phyloP scores from a whole-genome alignment of 2,888 invertebrate genomes.

The Apamea anceps region DNA sequence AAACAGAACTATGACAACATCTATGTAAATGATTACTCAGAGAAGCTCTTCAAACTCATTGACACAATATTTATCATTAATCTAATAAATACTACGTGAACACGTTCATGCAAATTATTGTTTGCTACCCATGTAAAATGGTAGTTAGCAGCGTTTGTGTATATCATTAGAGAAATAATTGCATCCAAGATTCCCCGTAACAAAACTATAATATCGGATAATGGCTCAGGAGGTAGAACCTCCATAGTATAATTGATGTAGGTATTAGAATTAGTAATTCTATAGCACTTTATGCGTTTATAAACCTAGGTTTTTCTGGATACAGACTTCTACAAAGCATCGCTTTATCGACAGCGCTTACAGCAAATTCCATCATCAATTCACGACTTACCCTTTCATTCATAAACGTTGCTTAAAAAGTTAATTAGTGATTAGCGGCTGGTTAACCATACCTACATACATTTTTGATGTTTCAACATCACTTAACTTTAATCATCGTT shows the following conservation, averaged over 20 bases:
- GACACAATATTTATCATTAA: background rate
- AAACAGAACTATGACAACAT: background rate
- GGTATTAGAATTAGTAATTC: background rate
- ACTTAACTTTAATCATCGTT: no score
- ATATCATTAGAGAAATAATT: slow-evolving; percentile 23
- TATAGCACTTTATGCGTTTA: background rate
- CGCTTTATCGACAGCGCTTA: no score
- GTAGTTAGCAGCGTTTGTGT: background rate
- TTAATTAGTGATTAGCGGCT: no score
- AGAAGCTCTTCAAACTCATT: slow-evolving; percentile 7
- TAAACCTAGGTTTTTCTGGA: no score
- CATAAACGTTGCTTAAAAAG: no score
- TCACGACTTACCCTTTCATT: no score
- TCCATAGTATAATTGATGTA: slow-evolving; percentile 8
- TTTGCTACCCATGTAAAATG: background rate
- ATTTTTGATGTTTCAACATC: no score
- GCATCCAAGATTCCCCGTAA: slow-evolving; percentile 21
- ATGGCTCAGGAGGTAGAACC: background rate
- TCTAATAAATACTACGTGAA: slow-evolving; percentile 18
- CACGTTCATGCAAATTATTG: slow-evolving; percentile 22
- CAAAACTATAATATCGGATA: slow-evolving; percentile 23
- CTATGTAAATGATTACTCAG: slow-evolving; percentile 5
- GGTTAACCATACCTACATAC: no score
- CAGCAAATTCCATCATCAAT: no score
- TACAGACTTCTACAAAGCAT: no score